Percentiles rank a stretch among this genome's conserved stretches.
Evolutionary conservation across 2,888 invertebrate species (phyloP).

Genomic region (Rhagophthalmus giganteus): DNA sequence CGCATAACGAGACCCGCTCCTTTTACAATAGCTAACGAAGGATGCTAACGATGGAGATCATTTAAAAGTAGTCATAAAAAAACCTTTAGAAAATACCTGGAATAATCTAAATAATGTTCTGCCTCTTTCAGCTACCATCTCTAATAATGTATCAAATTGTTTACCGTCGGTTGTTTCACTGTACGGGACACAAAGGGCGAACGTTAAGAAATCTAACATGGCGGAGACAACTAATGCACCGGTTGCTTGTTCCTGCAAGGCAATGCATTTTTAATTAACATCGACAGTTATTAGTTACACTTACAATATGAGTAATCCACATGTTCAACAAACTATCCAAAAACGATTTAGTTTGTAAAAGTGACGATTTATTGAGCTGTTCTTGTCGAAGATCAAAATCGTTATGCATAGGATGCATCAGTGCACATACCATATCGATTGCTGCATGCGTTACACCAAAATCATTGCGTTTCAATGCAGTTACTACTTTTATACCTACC

Average conservation of each 20-base stretch:
- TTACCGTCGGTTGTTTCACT: slow-evolving; percentile 98
- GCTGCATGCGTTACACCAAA: slow-evolving; percentile 94
- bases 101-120: slow-evolving; percentile 90
- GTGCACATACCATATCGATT: slow-evolving; percentile 93
- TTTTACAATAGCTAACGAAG: slow-evolving; percentile 96
- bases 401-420: slow-evolving; percentile 98
- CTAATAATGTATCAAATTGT: slow-evolving; percentile 89
- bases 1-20: slow-evolving; percentile 97
- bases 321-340: slow-evolving; percentile 90
- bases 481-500: slow-evolving; percentile 89
- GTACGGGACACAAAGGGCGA: slow-evolving; percentile 97
- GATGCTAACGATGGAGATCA: slow-evolving; percentile 66
- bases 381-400: slow-evolving; percentile 97
- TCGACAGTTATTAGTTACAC: too few species aligned
- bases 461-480: slow-evolving; percentile 83
- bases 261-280: background rate
- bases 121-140: slow-evolving; percentile 92
- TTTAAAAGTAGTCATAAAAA: background rate
- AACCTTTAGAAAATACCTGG: slow-evolving; percentile 61
- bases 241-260: slow-evolving; percentile 67
- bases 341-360: slow-evolving; percentile 89
- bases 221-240: slow-evolving; percentile 95
- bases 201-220: slow-evolving; percentile 97
- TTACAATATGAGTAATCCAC: slow-evolving; percentile 93
- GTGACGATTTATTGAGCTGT: slow-evolving; percentile 95